phyloP scores from a whole-genome alignment of 35 echinoderm and acorn worm species.

The Eucidaris tribuloides region DNA sequence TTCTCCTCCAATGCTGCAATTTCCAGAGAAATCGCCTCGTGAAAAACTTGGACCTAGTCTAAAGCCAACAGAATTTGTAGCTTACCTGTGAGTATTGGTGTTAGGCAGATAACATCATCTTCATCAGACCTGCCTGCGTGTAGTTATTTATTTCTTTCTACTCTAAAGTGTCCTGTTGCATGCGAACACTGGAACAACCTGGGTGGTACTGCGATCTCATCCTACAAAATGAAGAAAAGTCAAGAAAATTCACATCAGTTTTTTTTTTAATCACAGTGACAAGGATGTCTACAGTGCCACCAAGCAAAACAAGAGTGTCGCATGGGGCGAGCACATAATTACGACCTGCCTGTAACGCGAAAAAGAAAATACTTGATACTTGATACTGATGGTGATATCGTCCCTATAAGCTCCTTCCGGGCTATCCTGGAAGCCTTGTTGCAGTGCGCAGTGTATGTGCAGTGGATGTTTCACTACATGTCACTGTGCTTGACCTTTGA shows the following conservation, averaged over 20 bases:
- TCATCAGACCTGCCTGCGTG: constrained; percentile 69
- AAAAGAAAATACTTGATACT: neutral
- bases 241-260: too few species aligned
- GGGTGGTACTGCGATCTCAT: constrained; percentile 49
- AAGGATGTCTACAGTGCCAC: neutral
- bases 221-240: constrained; percentile 14
- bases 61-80: too few species aligned
- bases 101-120: too few species aligned
- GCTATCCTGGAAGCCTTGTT: too few species aligned
- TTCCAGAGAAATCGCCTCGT: too few species aligned
- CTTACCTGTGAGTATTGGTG: too few species aligned
- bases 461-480: too few species aligned
- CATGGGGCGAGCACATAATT: neutral
- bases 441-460: too few species aligned
- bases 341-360: neutral
- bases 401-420: neutral
- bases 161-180: constrained; percentile 71
- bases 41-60: too few species aligned
- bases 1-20: too few species aligned
- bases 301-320: neutral
- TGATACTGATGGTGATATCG: neutral
- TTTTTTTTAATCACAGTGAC: too few species aligned
- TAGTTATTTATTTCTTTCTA: constrained; percentile 83
- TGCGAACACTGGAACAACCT: constrained; percentile 97
- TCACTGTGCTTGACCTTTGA: too few species aligned